Evolutionary conservation across 2,888 invertebrate genomes (phyloP), one percentile per base, ranked within the genome.

Genomic region (Andrena bicolor): DNA sequence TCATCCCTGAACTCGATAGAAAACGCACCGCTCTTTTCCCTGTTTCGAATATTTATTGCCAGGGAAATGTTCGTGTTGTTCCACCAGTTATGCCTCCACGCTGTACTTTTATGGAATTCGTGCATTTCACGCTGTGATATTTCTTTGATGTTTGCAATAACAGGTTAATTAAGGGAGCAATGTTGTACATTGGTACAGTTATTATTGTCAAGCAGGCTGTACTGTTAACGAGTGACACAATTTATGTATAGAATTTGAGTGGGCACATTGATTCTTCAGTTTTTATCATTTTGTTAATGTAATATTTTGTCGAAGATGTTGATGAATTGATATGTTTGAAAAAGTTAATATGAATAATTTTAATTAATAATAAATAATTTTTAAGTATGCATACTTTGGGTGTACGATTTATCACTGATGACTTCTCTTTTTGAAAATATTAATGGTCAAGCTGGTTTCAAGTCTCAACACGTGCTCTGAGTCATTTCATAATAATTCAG

Each of bases 1-100:
- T 58, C 13, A 51, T 68, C 60, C 51, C 32, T 10, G 23, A 49
- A 61, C 48, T 49, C 32, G 32, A 75, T 35, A 48, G 32, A 13
- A 56, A 60, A 32, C 26, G 58, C 16, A 16, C 10, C 13, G 26
- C 66, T 2, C 23, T 49, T 75, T 60, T 10, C 7, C n/a, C 10
- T 4, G 8, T n/a, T 7, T 41, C 3, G 28, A 63, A 32, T 16
- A 16, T 64, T 26, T 32, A 41, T 28, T 60, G 60, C n/a, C 23
- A 13, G 30, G 16, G 26, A 49, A 58, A 48, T 48, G 10, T 30
- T 65, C 53, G 28, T 23, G 16, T 63, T 53, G 63, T 61, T 72
- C 23, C 32, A n/a, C 10, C 63, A 5, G 61, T 71, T 71, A 51
- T 23, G 10, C 23, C n/a, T 2, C 20, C 20, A 10, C 10, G 23